Evolutionary conservation across 2,888 invertebrate species (phyloP), one percentile per base, ranked within the genome.

Genomic region (Lysandra bellargus): DNA sequence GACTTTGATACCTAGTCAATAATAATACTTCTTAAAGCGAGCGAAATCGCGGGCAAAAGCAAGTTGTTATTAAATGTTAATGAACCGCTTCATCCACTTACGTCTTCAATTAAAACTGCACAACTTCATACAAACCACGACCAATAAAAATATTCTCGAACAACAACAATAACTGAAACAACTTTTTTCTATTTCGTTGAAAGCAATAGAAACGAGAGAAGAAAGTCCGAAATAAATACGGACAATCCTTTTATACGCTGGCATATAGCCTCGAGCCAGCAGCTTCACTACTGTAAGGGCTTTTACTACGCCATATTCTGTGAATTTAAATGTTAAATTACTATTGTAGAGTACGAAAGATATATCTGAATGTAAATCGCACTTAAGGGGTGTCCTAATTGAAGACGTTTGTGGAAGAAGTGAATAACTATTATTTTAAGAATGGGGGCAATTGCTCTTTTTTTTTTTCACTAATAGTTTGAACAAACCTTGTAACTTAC

Each of bases 201-300:
- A 69, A 69, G 64, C 30, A 69, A 69, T 14, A 33, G 33, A 69
- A 37, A 17, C 69, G 69, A 69, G 33, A 37, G 14, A 14, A 69
- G 69, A 69, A 69, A 33, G 33, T 69, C 69, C 69, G 33, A 69
- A 69, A 69, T 69, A 69, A 37, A 69, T 37, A 17, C 69, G 69
- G 30, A 69, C 69, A 69, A 69, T 69, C 69, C 69, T 37, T 69
- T 37, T 69, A 69, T 30, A 64, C 64, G 23, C 69, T 17, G 12
- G 30, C 69, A 33, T 14, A 69, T 69, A 37, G 33, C 69, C 69
- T 1, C 14, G 37, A 14, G 69, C 33, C 33, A 23, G 0, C 64
- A 69, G 37, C 12, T 37, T 17, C 14, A 33, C 69, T 69, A 69
- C 69, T 33, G 14, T 69, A 33, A 69, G 69, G 4, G 69, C 30